These are phyloP conservation scores for Peromyscus eremicus DNA, from an alignment of 2,797 vertebrate species.

Conservation along the genomic window DNA sequence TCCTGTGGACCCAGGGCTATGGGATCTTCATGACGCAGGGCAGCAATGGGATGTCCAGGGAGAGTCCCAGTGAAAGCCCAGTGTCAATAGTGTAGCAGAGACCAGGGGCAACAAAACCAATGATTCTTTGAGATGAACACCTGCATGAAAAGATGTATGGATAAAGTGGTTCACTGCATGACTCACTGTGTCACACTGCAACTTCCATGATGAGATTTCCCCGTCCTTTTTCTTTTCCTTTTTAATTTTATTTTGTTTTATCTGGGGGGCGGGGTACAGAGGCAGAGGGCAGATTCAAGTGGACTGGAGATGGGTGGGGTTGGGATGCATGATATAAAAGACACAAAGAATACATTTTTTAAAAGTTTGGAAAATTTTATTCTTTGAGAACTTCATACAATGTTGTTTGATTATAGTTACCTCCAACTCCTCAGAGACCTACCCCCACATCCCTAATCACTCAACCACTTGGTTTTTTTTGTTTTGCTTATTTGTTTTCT, in stretches of 20 bases:
- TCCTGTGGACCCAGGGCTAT: not conserved
- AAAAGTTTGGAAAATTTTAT: not conserved
- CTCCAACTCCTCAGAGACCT: not conserved
- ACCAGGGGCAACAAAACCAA: not conserved
- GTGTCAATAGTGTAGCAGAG: not conserved
- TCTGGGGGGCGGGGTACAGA: not conserved
- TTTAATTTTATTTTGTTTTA: not conserved
- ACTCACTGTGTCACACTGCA: not conserved
- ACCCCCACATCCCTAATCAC: not conserved
- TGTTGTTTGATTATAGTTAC: not conserved
- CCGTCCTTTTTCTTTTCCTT: not conserved
- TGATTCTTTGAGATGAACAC: not conserved
- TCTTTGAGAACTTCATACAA: not conserved
- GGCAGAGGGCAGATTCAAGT: not conserved
- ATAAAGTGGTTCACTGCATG: not conserved
- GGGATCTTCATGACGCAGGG: not conserved
- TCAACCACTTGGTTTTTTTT: not conserved
- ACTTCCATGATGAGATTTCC: not conserved
- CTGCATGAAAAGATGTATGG: not conserved
- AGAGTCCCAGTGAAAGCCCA: not conserved
- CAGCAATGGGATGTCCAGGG: not conserved
- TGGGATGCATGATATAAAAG: not conserved
- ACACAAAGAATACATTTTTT: not conserved
- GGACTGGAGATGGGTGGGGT: not conserved
- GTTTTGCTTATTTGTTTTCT: not conserved